Evolutionary conservation across 2,113 vertebrate genomes (phyloP).

Genomic region (Otolemur garnettii): DNA sequence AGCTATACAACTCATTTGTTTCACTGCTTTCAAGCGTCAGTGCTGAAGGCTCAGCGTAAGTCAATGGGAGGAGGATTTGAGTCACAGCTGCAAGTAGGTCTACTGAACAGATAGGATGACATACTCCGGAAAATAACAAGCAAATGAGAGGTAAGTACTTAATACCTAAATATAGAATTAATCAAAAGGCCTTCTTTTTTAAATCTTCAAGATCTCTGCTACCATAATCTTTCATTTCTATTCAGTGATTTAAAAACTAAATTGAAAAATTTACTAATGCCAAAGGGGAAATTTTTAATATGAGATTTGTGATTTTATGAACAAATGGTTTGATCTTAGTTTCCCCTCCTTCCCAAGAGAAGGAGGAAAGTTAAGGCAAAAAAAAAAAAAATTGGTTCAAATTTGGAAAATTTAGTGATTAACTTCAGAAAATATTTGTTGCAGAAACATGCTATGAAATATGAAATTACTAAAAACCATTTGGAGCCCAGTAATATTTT

Average conservation of each 20-base stretch:
- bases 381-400: conserved; percentile 41
- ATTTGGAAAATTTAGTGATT: conserved; percentile 33
- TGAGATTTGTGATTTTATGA: conserved; percentile 45
- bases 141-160: conserved; percentile 16
- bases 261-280: conserved; percentile 60
- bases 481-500: not conserved
- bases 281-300: conserved; percentile 46
- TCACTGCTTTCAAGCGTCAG: conserved; percentile 69
- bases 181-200: not conserved
- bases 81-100: conserved; percentile 41
- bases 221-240: conserved; percentile 56
- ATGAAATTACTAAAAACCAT: conserved; percentile 48
- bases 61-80: conserved; percentile 62
- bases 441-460: conserved; percentile 12
- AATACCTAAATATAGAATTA: conserved; percentile 28
- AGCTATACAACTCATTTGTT: conserved; percentile 69
- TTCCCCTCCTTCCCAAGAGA: not conserved
- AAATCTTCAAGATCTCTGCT: conserved; percentile 63
- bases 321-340: conserved; percentile 48
- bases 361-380: conserved; percentile 20
- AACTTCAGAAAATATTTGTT: conserved; percentile 21
- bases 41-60: conserved; percentile 75
- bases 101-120: conserved; percentile 30
- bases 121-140: not conserved
- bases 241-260: conserved; percentile 45